These are phyloP conservation scores for Taurulus bubalis DNA, from an alignment of 2,113 vertebrate species.

Conservation along the genomic window DNA sequence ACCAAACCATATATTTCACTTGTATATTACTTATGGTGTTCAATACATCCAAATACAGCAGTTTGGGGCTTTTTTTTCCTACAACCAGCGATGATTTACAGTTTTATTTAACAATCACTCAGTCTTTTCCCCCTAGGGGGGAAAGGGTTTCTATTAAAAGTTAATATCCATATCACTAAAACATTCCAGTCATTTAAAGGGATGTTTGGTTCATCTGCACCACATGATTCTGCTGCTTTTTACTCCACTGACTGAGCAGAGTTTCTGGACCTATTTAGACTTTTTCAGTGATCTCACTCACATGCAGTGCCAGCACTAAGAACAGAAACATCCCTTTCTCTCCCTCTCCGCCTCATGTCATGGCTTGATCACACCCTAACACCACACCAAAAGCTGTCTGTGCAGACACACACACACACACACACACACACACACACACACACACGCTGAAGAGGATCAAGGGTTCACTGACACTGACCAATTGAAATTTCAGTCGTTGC, in stretches of 20 bases:
- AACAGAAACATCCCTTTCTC: neutral
- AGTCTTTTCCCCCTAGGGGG: no score
- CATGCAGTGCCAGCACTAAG: neutral
- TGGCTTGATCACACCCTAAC: neutral
- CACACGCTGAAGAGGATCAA: neutral
- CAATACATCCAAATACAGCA: no score
- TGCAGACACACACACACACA: neutral
- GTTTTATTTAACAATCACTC: no score
- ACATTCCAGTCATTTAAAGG: neutral
- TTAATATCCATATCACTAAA: no score
- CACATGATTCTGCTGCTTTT: neutral
- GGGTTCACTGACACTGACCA: slow-evolving; percentile 2
- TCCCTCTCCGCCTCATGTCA: neutral
- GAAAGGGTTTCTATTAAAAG: no score
- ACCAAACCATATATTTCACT: no score
- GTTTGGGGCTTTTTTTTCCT: no score
- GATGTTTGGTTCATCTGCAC: neutral
- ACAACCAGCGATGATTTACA: no score
- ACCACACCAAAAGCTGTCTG: no score
- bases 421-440: neutral
- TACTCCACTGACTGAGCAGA: neutral
- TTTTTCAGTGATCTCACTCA: neutral
- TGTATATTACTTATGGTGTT: no score
- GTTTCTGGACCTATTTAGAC: neutral
- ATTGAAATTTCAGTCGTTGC: slow-evolving; percentile 29